Percentiles rank a stretch among this genome's conserved stretches.
phyloP scores from a whole-genome alignment of 2,113 vertebrate species.

The Aegotheles bennettii region DNA sequence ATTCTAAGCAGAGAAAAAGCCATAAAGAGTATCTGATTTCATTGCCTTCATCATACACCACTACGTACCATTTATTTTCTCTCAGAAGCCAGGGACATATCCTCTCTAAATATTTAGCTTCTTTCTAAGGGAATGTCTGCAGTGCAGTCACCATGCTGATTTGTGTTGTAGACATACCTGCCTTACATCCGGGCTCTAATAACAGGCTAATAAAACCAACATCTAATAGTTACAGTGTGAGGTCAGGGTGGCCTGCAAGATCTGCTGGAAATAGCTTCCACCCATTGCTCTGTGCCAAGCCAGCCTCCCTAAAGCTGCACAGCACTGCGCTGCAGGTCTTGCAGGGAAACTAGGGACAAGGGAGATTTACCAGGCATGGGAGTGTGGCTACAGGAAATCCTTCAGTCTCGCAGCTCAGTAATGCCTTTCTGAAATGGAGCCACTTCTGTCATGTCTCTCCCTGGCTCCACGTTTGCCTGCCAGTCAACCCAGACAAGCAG shows the following conservation, averaged over 20 bases:
- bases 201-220: neutral
- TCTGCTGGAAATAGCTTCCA: neutral
- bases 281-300: neutral
- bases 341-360: neutral
- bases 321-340: neutral
- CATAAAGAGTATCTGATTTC: slow-evolving; percentile 11
- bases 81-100: neutral
- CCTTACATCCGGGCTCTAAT: neutral
- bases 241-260: neutral
- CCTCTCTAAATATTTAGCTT: slow-evolving; percentile 14
- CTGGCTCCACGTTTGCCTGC: neutral
- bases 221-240: neutral
- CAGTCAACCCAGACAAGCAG: neutral
- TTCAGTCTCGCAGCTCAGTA: neutral
- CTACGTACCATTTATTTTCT: neutral
- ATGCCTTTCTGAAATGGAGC: neutral
- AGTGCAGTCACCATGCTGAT: neutral
- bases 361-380: rapidly evolving
- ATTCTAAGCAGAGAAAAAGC: neutral
- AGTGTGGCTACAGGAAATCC: neutral
- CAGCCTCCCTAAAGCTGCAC: neutral
- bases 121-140: neutral
- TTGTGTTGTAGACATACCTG: neutral
- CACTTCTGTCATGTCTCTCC: rapidly evolving
- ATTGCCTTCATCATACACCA: neutral